Conservation (phyloP, 2,113 vertebrate genomes). For the Callorhinus ursinus region DNA sequence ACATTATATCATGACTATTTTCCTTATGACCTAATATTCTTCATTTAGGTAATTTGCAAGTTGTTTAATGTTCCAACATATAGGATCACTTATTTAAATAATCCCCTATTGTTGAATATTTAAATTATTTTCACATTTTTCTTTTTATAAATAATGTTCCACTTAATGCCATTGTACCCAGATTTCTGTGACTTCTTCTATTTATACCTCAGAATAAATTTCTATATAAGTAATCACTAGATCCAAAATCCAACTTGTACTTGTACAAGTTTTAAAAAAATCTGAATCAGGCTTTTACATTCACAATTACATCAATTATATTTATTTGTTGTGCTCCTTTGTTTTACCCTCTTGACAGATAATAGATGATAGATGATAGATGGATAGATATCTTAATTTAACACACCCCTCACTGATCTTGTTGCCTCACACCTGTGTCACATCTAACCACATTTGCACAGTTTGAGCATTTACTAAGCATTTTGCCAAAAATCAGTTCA, state of each 20-base stretch:
- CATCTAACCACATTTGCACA: not conserved
- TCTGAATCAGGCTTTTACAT: not conserved
- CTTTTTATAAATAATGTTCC: not conserved
- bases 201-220: not conserved
- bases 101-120: not conserved
- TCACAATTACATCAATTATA: not conserved
- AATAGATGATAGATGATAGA: not conserved
- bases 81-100: not conserved
- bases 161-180: not conserved
- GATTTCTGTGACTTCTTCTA: not conserved
- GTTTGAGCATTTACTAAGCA: not conserved
- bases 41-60: not conserved
- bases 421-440: not conserved
- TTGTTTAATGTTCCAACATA: not conserved
- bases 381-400: not conserved
- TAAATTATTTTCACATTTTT: conserved; percentile 5
- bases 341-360: not conserved
- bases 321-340: not conserved
- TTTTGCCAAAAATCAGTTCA: not conserved
- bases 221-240: not conserved
- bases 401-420: not conserved
- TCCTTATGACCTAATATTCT: not conserved
- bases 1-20: not conserved
- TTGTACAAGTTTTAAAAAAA: not conserved
- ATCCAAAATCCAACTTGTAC: not conserved